These are phyloP conservation scores for Bos javanicus DNA, from an alignment of 2,113 vertebrate species.

Conservation along the genomic window DNA sequence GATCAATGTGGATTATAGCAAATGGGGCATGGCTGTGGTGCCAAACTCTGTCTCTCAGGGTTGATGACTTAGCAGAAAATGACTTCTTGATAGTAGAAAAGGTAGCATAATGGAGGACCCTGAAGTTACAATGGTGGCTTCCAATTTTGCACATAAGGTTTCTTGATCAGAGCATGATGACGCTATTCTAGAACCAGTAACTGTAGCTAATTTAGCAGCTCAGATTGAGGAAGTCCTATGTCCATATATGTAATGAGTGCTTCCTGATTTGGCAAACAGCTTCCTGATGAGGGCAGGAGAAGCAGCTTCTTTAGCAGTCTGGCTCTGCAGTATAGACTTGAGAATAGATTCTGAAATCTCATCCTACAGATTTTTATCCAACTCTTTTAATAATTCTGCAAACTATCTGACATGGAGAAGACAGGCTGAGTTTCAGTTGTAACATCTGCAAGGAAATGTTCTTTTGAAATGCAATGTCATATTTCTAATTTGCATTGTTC, in stretches of 20 bases:
- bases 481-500: background rate
- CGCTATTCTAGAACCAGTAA: background rate
- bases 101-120: background rate
- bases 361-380: background rate
- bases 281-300: background rate
- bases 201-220: background rate
- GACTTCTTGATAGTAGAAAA: background rate
- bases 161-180: background rate
- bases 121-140: background rate
- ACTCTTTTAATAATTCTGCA: background rate
- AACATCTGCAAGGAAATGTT: background rate
- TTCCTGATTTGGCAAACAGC: background rate
- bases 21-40: background rate
- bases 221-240: fast-evolving
- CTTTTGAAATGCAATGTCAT: background rate
- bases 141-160: background rate
- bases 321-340: background rate
- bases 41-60: background rate
- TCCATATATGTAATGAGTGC: background rate
- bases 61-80: background rate
- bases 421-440: background rate
- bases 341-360: background rate
- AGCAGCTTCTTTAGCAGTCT: background rate
- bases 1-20: background rate
- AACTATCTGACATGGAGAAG: background rate